Percentiles rank a stretch among this genome's conserved stretches.
phyloP scores from a whole-genome alignment of 2,113 vertebrate species.

The Bolborhynchus lineola region DNA sequence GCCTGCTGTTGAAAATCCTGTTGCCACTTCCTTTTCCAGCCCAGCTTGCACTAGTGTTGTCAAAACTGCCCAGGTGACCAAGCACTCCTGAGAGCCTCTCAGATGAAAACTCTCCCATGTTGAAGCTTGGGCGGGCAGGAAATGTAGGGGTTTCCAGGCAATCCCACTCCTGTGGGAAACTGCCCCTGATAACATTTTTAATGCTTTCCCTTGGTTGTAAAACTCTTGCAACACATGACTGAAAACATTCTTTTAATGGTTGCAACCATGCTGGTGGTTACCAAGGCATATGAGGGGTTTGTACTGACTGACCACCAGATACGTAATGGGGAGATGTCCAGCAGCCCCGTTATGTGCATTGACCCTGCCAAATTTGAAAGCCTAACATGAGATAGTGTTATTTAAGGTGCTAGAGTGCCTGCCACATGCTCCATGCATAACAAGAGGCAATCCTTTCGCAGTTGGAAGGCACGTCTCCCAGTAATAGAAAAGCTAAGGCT shows the following conservation, averaged over 20 bases:
- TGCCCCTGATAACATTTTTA: not conserved
- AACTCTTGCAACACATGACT: not conserved
- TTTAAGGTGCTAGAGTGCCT: not conserved
- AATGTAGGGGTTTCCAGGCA: not conserved
- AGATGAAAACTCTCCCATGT: fast-evolving
- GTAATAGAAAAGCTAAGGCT: not conserved
- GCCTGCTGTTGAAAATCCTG: not conserved
- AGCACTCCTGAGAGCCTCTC: not conserved
- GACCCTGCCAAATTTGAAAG: not conserved
- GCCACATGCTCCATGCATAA: not conserved
- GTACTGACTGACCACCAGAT: not conserved
- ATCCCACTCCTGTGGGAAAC: not conserved
- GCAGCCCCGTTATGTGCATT: fast-evolving
- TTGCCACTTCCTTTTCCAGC: not conserved
- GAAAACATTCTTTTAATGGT: not conserved
- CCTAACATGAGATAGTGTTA: not conserved
- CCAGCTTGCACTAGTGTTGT: not conserved
- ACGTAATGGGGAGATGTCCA: not conserved
- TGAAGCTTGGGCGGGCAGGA: not conserved
- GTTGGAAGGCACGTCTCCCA: not conserved
- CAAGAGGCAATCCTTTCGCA: not conserved
- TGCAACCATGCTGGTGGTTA: not conserved
- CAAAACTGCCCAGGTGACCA: not conserved
- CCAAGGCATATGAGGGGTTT: not conserved
- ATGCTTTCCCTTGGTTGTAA: not conserved